A percentile compares a stretch with the other conserved stretches of the same genome.
These are phyloP conservation scores for Capreolus pygargus DNA, from an alignment of 2,113 vertebrate species.

Conservation along the genomic window DNA sequence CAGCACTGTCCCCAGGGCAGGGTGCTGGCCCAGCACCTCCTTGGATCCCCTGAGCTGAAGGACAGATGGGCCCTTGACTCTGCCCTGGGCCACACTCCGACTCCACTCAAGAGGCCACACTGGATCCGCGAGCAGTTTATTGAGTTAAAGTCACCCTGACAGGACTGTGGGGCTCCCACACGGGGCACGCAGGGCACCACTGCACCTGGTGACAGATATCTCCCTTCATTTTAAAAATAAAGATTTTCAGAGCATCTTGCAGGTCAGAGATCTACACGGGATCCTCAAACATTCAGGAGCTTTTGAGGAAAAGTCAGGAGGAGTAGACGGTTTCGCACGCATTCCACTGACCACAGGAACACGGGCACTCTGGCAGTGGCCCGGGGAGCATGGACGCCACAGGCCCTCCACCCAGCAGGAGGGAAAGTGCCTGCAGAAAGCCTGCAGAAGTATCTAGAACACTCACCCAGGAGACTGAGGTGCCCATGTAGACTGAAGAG, in stretches of 20 bases:
- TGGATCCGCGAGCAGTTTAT: constrained; percentile 35
- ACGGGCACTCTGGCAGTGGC: background rate
- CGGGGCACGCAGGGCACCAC: constrained; percentile 3
- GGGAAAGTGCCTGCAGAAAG: background rate
- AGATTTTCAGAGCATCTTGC: constrained; percentile 54
- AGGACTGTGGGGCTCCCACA: constrained; percentile 20
- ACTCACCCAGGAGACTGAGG: background rate
- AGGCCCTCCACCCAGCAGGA: background rate
- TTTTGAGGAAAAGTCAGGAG: background rate
- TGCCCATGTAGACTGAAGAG: background rate
- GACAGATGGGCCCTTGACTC: accelerated
- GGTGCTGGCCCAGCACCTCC: background rate
- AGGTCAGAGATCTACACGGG: constrained; percentile 23
- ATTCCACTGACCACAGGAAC: background rate
- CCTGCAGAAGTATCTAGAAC: constrained; percentile 30
- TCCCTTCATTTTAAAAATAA: constrained; percentile 46
- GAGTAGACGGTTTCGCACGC: accelerated
- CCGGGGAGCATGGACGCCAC: background rate
- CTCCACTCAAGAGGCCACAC: background rate
- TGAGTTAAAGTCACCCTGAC: constrained; percentile 28
- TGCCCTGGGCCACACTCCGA: accelerated
- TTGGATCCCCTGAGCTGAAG: background rate
- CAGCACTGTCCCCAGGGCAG: accelerated
- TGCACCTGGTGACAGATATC: constrained; percentile 20
- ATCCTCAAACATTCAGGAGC: constrained; percentile 30